phyloP scores from a whole-genome alignment of 1,140 invertebrate genomes.

The Aphidius gifuensis region DNA sequence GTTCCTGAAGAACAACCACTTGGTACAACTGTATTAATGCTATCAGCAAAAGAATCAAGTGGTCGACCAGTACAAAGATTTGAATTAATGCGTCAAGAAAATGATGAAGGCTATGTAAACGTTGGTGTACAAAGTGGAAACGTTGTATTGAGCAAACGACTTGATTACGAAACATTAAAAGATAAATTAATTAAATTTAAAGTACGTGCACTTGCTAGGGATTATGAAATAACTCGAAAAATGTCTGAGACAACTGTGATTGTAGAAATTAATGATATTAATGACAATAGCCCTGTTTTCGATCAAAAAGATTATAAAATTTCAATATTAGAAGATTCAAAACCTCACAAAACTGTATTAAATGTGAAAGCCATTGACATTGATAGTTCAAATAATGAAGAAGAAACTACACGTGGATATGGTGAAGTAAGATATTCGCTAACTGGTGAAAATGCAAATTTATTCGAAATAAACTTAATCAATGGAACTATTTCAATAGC shows the following conservation, averaged over 20 bases:
- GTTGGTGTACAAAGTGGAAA: conserved; percentile 67
- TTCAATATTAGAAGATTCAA: conserved; percentile 67
- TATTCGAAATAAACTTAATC: conserved; percentile 68
- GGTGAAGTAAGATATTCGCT: conserved; percentile 68
- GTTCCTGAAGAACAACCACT: conserved; percentile 75
- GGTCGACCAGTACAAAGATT: conserved; percentile 63
- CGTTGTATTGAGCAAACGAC: conserved; percentile 66
- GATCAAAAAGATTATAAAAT: conserved; percentile 67
- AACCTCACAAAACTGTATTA: conserved; percentile 65
- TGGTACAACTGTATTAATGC: conserved; percentile 71
- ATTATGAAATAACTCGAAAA: conserved; percentile 62
- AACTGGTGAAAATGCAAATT: conserved; percentile 67
- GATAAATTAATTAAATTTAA: conserved; percentile 66
- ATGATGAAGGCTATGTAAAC: conserved; percentile 55
- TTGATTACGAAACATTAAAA: conserved; percentile 71
- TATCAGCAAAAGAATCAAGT: conserved; percentile 72
- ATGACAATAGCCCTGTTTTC: conserved; percentile 78
- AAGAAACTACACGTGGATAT: conserved; percentile 63
- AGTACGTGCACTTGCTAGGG: conserved; percentile 68
- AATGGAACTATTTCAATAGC: conserved; percentile 68
- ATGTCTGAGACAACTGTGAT: conserved; percentile 68
- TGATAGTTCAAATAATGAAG: conserved; percentile 63
- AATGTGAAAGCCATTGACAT: conserved; percentile 69
- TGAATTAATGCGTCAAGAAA: conserved; percentile 53
- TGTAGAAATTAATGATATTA: conserved; percentile 70